phyloP scores from a whole-genome alignment of 2,888 invertebrate genomes.

The Idaea straminata region DNA sequence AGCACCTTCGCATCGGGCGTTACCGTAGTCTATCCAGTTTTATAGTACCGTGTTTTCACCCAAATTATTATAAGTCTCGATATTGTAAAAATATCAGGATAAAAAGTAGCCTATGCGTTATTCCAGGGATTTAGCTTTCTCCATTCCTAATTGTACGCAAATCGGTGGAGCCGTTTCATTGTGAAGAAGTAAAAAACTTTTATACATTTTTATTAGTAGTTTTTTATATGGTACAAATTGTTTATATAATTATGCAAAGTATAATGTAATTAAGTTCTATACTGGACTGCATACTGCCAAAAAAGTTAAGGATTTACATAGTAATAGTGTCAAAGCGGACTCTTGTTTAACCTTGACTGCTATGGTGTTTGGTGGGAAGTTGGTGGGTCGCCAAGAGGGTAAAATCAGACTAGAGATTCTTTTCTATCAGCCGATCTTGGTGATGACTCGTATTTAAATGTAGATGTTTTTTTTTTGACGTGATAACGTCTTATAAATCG shows the following conservation, averaged over 20 bases:
- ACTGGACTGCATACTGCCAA: background rate
- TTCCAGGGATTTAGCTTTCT: too few species aligned
- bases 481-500: too few species aligned
- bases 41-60: background rate
- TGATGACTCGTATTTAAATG: too few species aligned
- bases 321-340: slow-evolving; percentile 21
- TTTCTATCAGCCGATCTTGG: background rate
- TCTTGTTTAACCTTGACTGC: slow-evolving; percentile 40
- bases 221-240: background rate
- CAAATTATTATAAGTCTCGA: too few species aligned
- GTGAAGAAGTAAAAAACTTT: too few species aligned
- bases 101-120: too few species aligned
- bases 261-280: background rate
- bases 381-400: slow-evolving; percentile 39
- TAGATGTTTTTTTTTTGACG: too few species aligned
- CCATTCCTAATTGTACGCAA: too few species aligned
- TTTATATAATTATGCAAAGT: background rate
- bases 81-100: too few species aligned
- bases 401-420: background rate
- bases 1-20: background rate
- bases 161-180: too few species aligned
- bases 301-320: slow-evolving; percentile 13
- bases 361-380: slow-evolving; percentile 37
- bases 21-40: background rate
- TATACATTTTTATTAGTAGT: too few species aligned